phyloP scores from a whole-genome alignment of 2,797 vertebrate species.

The Pogoniulus pusillus region DNA sequence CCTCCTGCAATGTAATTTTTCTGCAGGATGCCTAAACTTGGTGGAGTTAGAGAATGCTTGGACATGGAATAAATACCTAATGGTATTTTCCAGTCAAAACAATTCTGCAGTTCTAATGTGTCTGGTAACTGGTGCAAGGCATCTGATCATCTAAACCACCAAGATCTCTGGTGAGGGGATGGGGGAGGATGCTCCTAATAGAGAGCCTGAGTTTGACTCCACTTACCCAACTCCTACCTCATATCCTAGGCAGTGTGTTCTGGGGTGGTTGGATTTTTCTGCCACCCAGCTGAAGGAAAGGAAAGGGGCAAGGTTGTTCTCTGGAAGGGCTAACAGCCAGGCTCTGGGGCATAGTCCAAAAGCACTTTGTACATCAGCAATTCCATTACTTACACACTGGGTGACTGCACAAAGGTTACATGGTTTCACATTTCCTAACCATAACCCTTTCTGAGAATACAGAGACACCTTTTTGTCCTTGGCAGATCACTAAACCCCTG shows the following conservation, averaged over 20 bases:
- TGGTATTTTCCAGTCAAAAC: no score
- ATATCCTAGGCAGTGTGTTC: neutral
- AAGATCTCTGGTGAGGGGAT: neutral
- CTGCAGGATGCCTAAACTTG: neutral
- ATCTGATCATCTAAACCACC: neutral
- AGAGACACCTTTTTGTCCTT: neutral
- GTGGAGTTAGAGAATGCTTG: neutral
- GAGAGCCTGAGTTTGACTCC: neutral
- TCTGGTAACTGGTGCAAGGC: neutral
- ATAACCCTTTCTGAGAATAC: neutral
- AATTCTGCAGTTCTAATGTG: no score
- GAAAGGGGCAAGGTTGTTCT: neutral
- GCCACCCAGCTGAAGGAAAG: neutral
- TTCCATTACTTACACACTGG: neutral
- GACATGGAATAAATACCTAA: no score
- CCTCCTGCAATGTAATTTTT: neutral
- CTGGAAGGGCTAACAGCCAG: neutral
- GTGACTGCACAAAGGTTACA: neutral
- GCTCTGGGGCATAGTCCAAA: fast-evolving
- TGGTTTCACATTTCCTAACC: neutral
- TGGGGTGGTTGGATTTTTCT: neutral
- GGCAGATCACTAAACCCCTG: neutral
- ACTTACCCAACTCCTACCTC: neutral
- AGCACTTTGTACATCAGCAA: neutral
- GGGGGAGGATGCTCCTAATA: neutral